These are phyloP conservation scores for Eufriesea mexicana DNA, from an alignment of 1,140 invertebrate genomes.

Conservation along the genomic window DNA sequence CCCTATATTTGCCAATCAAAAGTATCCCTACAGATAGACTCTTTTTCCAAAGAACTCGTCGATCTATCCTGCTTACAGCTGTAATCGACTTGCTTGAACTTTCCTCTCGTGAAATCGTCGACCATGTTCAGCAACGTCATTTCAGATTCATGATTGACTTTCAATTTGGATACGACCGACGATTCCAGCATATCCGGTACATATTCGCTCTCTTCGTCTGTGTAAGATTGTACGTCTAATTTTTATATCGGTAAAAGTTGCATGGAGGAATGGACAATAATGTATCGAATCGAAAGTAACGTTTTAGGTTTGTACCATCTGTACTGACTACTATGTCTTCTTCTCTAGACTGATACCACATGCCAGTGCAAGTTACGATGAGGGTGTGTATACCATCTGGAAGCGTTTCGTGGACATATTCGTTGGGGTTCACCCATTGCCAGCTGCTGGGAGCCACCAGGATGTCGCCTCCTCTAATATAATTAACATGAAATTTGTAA, in stretches of 20 bases:
- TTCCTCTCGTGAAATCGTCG: neutral
- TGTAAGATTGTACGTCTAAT: neutral
- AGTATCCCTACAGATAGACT: too few relatives aligned
- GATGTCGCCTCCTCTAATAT: conserved; percentile 77
- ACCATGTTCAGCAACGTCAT: neutral
- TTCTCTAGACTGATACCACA: conserved; percentile 70
- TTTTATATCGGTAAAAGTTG: neutral
- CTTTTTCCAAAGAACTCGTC: too few relatives aligned
- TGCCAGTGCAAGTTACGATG: conserved; percentile 69
- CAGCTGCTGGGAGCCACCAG: conserved; percentile 77
- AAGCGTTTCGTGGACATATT: conserved; percentile 76
- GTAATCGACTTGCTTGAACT: conserved; percentile 65
- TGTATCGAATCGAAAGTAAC: neutral
- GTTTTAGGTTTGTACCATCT: conserved; percentile 24
- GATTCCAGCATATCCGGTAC: neutral
- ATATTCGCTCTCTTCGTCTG: neutral
- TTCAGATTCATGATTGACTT: neutral
- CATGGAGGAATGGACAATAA: neutral
- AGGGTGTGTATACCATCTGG: conserved; percentile 75
- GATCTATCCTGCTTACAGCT: conserved; percentile 58
- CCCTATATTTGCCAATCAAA: too few relatives aligned
- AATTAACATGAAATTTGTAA: neutral
- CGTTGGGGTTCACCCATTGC: conserved; percentile 78
- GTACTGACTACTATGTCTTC: neutral
- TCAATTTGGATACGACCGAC: neutral